Base-by-base conservation (phyloP, 2,888 invertebrate species). In the Rhingia rostrata region DNA sequence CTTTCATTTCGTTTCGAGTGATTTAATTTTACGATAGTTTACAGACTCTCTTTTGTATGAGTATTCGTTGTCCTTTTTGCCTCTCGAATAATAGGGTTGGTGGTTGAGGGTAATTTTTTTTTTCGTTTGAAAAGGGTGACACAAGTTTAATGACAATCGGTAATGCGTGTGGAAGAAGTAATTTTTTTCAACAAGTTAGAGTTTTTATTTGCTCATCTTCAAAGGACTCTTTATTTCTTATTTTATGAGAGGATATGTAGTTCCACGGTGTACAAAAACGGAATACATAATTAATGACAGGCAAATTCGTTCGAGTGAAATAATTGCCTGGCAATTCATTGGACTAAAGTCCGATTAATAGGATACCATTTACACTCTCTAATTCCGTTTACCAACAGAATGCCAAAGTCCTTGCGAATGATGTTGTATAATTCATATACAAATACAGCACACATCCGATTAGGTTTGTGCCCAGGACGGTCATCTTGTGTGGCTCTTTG, bases 21-120 rank as follows among this genome's bases (percentile, higher is more conserved):
- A 77, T 77, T 77, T 77, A 77, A 77, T 77, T 77, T 77, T 61
- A 67, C 61, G 67, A 77, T 69, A 77, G 67, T 77, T 77, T 77
- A 69, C 77, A 77, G 67, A 49, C 32, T 54, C 22, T 43, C 39
- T 64, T 9, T 12, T 45, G 45, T 56, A 9, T 35, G 30, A 22
- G 39, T 33, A 22, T 47, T 63, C 10, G 14, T 4, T 56, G n/a
- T 56, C 49, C 22, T 30, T 43, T 61, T n/a, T 54, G 33, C 43
- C 14, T 35, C 14, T 54, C 45, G 1, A 37, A 41, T 4, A 14
- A 30, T 33, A 45, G 53, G 67, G 60, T 45, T 61, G 37, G 35
- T 22, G 22, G 22, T 22, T 22, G 22, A 22, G 22, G 22, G 12
- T 14, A 33, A 41, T 41, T 30, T 30, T 32, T 6, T 5, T 4